phyloP scores from a whole-genome alignment of 2,888 invertebrate species.

The Stictocephala bisonia region DNA sequence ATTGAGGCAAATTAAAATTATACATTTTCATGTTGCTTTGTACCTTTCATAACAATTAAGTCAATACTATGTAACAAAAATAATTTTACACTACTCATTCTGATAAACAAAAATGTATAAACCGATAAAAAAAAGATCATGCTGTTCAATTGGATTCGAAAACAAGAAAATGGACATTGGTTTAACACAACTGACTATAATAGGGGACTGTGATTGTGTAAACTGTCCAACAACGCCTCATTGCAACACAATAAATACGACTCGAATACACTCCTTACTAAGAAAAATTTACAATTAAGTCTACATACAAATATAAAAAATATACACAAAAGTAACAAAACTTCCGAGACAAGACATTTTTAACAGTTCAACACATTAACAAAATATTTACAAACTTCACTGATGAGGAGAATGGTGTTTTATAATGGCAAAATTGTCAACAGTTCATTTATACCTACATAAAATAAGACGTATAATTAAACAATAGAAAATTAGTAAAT shows the following conservation, averaged over 20 bases:
- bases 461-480: neutral
- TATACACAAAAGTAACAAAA: conserved; percentile 23
- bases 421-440: neutral
- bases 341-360: neutral
- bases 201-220: no score
- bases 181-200: no score
- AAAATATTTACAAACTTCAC: conserved; percentile 10
- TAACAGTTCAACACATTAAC: conserved; percentile 8
- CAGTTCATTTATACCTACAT: neutral
- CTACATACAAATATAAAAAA: conserved; percentile 38
- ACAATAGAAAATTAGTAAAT: neutral
- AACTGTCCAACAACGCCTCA: no score
- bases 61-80: no score
- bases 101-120: no score
- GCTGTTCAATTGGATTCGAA: no score
- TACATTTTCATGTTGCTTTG: no score
- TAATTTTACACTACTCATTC: no score
- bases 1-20: no score
- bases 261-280: conserved; percentile 17
- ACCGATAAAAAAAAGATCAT: no score
- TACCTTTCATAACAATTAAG: no score
- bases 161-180: no score
- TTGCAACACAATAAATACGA: conserved; percentile 26
- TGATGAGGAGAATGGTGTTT: neutral
- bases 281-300: conserved; percentile 18